Base-by-base conservation (phyloP, 2,113 vertebrate genomes). In the Sinosuthora webbiana region DNA sequence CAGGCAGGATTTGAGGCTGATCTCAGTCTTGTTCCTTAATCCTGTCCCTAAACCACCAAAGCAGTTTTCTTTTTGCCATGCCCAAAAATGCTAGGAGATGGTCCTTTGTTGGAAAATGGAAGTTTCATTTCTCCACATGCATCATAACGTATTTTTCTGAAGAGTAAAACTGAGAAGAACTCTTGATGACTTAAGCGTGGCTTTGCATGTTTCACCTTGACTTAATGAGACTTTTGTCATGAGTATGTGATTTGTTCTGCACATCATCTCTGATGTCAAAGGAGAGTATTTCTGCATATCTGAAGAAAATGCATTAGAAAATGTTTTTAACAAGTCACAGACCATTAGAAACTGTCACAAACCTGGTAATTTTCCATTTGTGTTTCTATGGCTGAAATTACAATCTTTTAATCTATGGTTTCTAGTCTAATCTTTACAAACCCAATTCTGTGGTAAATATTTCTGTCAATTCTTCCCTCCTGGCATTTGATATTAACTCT, bases 31-130 rank as follows among this genome's bases (percentile, higher is more conserved):
- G 6, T 11, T 52, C 25, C 80, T 82, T n/a, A 37, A 23, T 78
- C 33, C 5, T 28, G 12, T 37, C 0, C 0, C 24, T 42, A 19
- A 93, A 41, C 1, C n/a, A 50, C 5, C 11, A 50, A 55, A 45
- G 2, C 20, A 24, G 4, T 44, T 86, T 70, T 35, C 6, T 27
- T 93, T 77, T 57, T 60, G 10, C n/a, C 10, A 7, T 56, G 28
- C 11, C 18, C 41, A 41, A 64, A 90, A 17, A 6, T 49, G 6
- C 27, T 27, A 47, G 47, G n/a, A 70, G 5, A 4, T 25, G 9
- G 11, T 12, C 18, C 4, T 83, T 33, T 62, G 17, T 1, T 47
- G 35, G 18, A 59, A 95, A 82, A 75, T 2, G 1, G 27, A 30
- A 9, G 4, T 25, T 86, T 41, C 4, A 37, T 87, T 89, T 76